Percentiles rank a stretch among this genome's conserved stretches.
phyloP scores from a whole-genome alignment of 2,113 vertebrate species.

The Oryzias javanicus region DNA sequence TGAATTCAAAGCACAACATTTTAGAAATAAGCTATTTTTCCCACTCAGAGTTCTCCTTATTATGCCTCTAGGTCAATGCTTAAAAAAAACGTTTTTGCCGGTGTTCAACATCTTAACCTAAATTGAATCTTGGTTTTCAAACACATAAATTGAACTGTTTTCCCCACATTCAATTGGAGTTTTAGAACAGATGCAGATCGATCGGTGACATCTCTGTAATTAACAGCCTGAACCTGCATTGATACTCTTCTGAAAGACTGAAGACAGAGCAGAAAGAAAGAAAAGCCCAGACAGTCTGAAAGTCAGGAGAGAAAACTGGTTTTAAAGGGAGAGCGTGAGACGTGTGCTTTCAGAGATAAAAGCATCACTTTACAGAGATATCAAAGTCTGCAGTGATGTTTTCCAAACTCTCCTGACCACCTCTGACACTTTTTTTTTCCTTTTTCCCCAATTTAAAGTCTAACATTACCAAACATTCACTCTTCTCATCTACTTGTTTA shows the following conservation, averaged over 20 bases:
- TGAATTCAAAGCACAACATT: too few relatives aligned
- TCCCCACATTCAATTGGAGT: slow-evolving; percentile 2
- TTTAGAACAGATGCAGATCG: slow-evolving; percentile 2
- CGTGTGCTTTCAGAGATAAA: slow-evolving; percentile 12
- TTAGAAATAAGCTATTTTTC: too few relatives aligned
- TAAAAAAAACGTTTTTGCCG: too few relatives aligned
- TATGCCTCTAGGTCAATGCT: too few relatives aligned
- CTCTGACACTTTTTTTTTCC: slow-evolving; percentile 20
- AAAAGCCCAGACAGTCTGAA: slow-evolving; percentile 24
- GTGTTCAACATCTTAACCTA: too few relatives aligned
- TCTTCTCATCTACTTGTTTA: neutral
- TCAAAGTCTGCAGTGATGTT: neutral
- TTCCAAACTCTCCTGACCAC: slow-evolving; percentile 2
- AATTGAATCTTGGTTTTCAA: neutral
- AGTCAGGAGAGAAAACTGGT: slow-evolving; percentile 17
- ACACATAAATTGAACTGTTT: neutral
- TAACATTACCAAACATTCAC: neutral
- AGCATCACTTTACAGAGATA: slow-evolving; percentile 7
- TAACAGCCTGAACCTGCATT: slow-evolving; percentile 26
- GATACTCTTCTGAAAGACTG: slow-evolving; percentile 35
- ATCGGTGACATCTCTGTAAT: slow-evolving; percentile 49
- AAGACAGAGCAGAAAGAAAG: slow-evolving; percentile 27
- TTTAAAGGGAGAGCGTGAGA: slow-evolving; percentile 6
- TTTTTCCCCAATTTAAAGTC: neutral
- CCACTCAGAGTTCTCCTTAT: too few relatives aligned